Conservation (phyloP, 2,113 vertebrate genomes). For the Scatophagus argus region DNA sequence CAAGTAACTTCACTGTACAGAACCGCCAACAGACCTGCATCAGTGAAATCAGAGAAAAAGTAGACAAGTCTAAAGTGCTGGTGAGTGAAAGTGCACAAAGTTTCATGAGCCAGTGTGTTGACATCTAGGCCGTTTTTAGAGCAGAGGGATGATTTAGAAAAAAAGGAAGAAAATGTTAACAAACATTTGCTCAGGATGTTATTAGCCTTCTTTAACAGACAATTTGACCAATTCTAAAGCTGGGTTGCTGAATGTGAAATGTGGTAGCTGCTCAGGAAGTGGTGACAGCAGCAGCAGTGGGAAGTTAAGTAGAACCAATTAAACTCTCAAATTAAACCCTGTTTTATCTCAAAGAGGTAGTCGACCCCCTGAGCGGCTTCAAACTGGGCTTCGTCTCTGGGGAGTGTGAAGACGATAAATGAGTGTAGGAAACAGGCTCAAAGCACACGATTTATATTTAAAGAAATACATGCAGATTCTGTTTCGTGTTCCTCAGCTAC, state of each 20-base stretch:
- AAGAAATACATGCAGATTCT: conserved; percentile 2
- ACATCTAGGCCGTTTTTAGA: not conserved
- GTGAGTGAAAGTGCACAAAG: conserved; percentile 79
- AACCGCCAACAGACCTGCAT: conserved; percentile 93
- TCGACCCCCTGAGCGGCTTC: conserved; percentile 48
- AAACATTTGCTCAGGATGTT: no score
- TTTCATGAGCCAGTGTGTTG: not conserved
- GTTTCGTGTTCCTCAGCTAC: conserved; percentile 30
- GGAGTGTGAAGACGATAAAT: conserved; percentile 60
- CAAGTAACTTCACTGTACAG: conserved; percentile 93
- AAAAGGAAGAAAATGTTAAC: not conserved
- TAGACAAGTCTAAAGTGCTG: conserved; percentile 95
- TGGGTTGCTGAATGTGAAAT: not conserved
- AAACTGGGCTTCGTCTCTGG: conserved; percentile 76
- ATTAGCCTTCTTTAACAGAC: not conserved
- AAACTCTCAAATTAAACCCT: conserved; percentile 73
- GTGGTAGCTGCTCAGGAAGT: conserved; percentile 3
- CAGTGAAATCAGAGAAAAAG: conserved; percentile 91
- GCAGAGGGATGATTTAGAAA: not conserved
- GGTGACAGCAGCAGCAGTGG: conserved; percentile 27
- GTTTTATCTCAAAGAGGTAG: conserved; percentile 61
- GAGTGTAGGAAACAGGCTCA: conserved; percentile 37
- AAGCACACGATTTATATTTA: conserved; percentile 22
- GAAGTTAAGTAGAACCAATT: conserved; percentile 69
- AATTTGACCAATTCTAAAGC: conserved; percentile 17